Base-by-base conservation (phyloP, 2,113 vertebrate genomes). In the Microtus ochrogaster region DNA sequence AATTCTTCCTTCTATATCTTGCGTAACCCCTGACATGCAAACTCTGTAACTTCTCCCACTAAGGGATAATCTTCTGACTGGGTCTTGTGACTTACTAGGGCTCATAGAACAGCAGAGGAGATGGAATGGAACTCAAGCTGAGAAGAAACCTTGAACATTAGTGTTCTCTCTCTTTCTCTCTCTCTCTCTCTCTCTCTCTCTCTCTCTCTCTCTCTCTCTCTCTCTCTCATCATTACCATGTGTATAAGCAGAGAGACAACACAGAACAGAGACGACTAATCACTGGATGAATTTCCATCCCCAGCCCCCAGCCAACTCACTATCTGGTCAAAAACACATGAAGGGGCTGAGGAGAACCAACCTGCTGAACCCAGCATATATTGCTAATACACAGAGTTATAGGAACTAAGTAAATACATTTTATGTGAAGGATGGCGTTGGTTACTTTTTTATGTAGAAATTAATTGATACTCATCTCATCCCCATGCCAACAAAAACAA, bases 381-480 rank as follows among this genome's bases (percentile, higher is more conserved):
- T 14, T n/a, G 33, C 86, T 79, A 83, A 52, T 10, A 44, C 86
- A 86, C 16, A 61, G 76, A 78, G 55, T 70, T 30, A 72, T 19
- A 19, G 26, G 7, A 58, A 77, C 74, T 81, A 66, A 81, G 19
- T 52, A 63, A 88, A 74, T 24, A 33, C 33, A 52, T 61, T 90
- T 13, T 85, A 82, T 87, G 65, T 65, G 65, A 91, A 92, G 41
- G 44, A 76, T 92, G 65, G 52, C 11, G 77, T 44, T 84, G 58
- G 81, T 44, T 63, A 84, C 81, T 44, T 77, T 94, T 90, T 68
- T 78, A 65, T n/a, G 73, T 28, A 90, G 70, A 12, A 91, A 14
- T 14, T 74, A 61, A 73, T 7, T 44, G 52, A 91, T 58, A n/a
- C 70, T 47, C 44, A 86, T 30, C 63, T 70, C 19, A 49, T 84